Evolutionary conservation across 2,113 vertebrate species (phyloP), one percentile per base, ranked within the genome.

Genomic region (Dipodomys ordii): DNA sequence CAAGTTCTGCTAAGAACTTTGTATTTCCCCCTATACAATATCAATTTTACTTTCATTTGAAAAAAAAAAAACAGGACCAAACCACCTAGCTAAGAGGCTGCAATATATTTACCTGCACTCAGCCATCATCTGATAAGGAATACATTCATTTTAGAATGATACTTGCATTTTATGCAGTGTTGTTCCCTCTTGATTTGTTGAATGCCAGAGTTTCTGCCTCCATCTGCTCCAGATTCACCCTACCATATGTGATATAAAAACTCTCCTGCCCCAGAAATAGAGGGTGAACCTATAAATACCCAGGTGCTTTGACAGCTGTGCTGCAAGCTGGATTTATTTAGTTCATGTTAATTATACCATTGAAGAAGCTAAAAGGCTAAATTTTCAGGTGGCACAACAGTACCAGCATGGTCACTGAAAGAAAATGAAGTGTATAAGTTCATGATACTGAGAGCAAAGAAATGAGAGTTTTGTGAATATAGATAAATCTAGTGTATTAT

Each of bases 301-400:
- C 87, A 91, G 69, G 78, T 92, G 83, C 44, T n/a, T 64, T 78
- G 65, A 94, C 11, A 95, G 64, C 44, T 91, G 71, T 86, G 57
- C 30, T 69, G 73, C 44, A 88, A 93, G 69, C 74, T 92, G 79
- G 16, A 79, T 92, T 93, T 78, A 85, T 82, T 82, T 92, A 78
- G 20, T 74, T 67, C 69, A 74, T 84, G 73, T 80, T 92, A 90
- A 92, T 76, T 87, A 92, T 82, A 60, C 15, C 32, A 81, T 85
- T 27, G 88, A 87, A 88, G 22, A 81, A 94, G 20, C 35, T 92
- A 94, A 94, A 94, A 91, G 20, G 39, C 15, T 92, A 91, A 35
- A 83, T 65, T 88, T 88, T 94, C 72, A 82, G 28, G 89, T 92
- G 73, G 9, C 30, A 87, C 28, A 84, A 49, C 25, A 87, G 44